Evolutionary conservation across 1,140 invertebrate species (phyloP), one percentile per base, ranked within the genome.

Genomic region (Hyphantria cunea): DNA sequence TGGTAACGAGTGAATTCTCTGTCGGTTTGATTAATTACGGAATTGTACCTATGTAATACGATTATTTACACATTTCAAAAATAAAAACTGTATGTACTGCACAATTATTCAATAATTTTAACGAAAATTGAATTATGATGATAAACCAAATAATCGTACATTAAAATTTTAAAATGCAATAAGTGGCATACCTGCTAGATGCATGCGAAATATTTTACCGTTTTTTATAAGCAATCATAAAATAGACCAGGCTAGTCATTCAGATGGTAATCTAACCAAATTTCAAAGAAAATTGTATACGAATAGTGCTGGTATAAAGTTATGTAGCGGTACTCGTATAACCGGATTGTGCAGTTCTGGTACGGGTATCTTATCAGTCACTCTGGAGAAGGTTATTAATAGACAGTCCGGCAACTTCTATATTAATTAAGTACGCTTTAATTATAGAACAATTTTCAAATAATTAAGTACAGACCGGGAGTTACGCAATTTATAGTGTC

Each of bases 241-340:
- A n/a, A 14, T 41, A 25, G 41, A 44, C 17, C 32, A 54, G 52
- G 32, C 42, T 54, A 44, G 39, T 25, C 11, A 45, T 47, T 34
- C 12, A 56, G 53, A 56, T 56, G 31, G 7, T 56, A 56, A 56
- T 56, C 53, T 56, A 44, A 44, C 17, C 42, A 54, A 54, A 33
- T 25, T 56, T 56, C 53, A 56, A 45, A 56, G 53, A 56, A 56
- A 45, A 54, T 45, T 13, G 34, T 56, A 13, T 47, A 47, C 42
- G 42, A 47, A 54, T 34, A 54, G 41, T 42, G 12, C 44, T n/a
- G 33, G n/a, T 44, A 44, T 44, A 12, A 44, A 44, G 12, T 13
- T 44, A 32, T 31, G 54, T 58, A 49, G 33, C 33, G 44, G 13
- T 48, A 58, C 55, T 25, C 32, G 44, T 58, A 25, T 58, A 31